A percentile compares a stretch with the other conserved stretches of the same genome.
Conservation (phyloP, 2,797 vertebrate genomes). For the Urosaurus nigricauda region DNA sequence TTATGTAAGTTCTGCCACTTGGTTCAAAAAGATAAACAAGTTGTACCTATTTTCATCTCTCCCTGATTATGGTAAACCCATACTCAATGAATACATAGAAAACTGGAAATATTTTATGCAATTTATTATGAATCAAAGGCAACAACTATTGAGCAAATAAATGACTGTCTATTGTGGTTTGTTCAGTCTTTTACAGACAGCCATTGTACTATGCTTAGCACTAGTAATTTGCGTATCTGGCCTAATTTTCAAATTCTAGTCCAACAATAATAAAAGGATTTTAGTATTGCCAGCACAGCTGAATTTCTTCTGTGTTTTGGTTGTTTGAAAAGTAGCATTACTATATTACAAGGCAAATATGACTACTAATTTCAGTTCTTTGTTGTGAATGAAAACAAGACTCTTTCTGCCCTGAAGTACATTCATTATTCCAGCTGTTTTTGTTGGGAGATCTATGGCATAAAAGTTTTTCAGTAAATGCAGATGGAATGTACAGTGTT, state of each 20-base stretch:
- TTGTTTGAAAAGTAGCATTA: conserved; percentile 50
- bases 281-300: conserved; percentile 14
- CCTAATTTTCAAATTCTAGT: conserved; percentile 32
- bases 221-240: conserved; percentile 23
- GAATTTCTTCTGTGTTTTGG: conserved; percentile 35
- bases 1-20: neutral
- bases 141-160: conserved; percentile 21
- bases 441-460: conserved; percentile 21
- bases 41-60: neutral
- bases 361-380: neutral
- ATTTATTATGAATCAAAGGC: neutral
- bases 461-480: neutral
- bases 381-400: neutral
- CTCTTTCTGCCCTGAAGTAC: neutral
- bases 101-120: neutral
- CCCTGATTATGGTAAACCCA: neutral
- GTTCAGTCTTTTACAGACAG: conserved; percentile 56
- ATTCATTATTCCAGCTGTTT: conserved; percentile 31
- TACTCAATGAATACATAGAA: rapidly evolving
- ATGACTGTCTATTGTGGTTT: conserved; percentile 38
- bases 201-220: conserved; percentile 46
- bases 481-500: conserved; percentile 7
- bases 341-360: conserved; percentile 14
- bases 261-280: conserved; percentile 40
- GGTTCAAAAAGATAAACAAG: neutral